phyloP scores from a whole-genome alignment of 2,797 vertebrate species.

The Syngnathus acus region DNA sequence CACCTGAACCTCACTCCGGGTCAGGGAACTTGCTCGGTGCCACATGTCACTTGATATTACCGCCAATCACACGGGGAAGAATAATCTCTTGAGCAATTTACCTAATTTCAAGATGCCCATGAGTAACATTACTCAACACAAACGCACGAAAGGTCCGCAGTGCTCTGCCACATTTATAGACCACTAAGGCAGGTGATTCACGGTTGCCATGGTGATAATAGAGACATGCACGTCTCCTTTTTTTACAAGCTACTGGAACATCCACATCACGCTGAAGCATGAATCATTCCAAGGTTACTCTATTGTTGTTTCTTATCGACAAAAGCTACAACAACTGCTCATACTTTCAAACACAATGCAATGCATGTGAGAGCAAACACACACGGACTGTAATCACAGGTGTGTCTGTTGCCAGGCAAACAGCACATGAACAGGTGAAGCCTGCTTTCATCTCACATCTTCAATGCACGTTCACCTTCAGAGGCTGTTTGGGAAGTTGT shows the following conservation, averaged over 20 bases:
- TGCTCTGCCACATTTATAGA: not conserved
- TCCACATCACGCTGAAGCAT: not conserved
- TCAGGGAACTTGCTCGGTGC: conserved; percentile 31
- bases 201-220: conserved; percentile 1
- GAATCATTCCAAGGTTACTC: not conserved
- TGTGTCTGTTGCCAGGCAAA: not conserved
- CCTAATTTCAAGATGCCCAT: not conserved
- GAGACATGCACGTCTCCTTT: not conserved
- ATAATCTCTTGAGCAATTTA: no score
- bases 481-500: not conserved
- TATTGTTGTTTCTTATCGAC: not conserved
- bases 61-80: conserved; percentile 3
- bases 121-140: not conserved
- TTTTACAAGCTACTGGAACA: not conserved
- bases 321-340: not conserved
- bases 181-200: not conserved
- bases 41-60: conserved; percentile 24
- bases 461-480: not conserved
- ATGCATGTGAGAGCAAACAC: not conserved
- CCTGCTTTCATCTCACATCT: conserved; percentile 3
- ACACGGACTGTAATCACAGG: not conserved
- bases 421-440: not conserved
- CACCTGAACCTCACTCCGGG: conserved; percentile 61
- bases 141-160: not conserved
- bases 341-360: not conserved